These are phyloP conservation scores for Tachuris rubrigastra DNA, from an alignment of 2,113 vertebrate genomes.

Conservation along the genomic window DNA sequence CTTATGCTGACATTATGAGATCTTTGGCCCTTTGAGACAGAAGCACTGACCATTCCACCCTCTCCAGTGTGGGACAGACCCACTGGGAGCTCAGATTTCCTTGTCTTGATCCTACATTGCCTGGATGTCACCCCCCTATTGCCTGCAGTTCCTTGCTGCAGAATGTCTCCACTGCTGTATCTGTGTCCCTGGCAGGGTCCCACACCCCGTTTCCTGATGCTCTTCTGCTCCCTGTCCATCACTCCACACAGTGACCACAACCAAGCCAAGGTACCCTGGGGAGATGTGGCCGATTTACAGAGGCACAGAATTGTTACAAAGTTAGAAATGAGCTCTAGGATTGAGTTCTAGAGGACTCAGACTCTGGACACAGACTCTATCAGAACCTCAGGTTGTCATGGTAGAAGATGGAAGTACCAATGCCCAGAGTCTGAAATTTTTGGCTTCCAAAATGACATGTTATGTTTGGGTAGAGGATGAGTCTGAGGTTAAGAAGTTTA, in stretches of 20 bases:
- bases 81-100: neutral
- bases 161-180: neutral
- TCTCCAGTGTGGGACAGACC: fast-evolving
- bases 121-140: no score
- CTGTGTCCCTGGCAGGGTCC: neutral
- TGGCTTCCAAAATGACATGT: neutral
- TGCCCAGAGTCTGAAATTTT: neutral
- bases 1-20: neutral
- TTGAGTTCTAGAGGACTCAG: neutral
- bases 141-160: neutral
- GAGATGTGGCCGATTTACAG: neutral
- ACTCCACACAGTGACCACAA: fast-evolving
- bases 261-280: fast-evolving
- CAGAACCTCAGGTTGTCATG: neutral
- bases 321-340: neutral
- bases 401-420: neutral
- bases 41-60: neutral
- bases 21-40: neutral
- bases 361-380: neutral
- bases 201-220: no score
- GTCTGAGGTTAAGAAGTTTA: neutral
- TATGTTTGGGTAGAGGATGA: neutral
- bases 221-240: neutral
- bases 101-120: neutral
- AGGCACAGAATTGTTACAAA: neutral